Evolutionary conservation across 2,888 invertebrate genomes (phyloP), one percentile per base, ranked within the genome.

Genomic region (Smittia sp.): DNA sequence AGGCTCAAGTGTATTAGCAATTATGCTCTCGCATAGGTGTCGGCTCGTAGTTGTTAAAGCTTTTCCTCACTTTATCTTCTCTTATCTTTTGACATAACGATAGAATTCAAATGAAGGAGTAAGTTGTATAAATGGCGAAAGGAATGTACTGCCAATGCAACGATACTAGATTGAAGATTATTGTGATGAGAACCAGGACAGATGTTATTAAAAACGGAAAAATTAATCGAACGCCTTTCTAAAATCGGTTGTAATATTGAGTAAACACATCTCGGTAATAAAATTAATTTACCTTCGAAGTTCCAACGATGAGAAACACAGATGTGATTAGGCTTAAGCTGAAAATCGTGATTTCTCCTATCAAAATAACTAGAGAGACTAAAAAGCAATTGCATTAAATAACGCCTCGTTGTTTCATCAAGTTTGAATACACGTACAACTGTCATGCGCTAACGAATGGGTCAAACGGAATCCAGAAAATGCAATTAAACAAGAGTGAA

Each of bases 141-240:
- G 69, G 69, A 52, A 69, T 54, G 13, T 69, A 69, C 11, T 52
- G 69, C 52, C 52, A 69, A 27, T 52, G 27, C 1, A 69, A 15
- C 22, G 22, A 11, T 0, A 69, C 18, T 22, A 69, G 27, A 69
- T 69, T 69, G 1, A 54, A 18, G 25, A 69, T 18, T 1, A 69
- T 27, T 52, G 54, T 18, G 27, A 69, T 54, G 15, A 69, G 3
- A 18, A 69, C 54, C 1, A 69, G 32, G 18, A 52, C 4, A 15
- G 69, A 54, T 25, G 69, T 52, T 4, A 52, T 25, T 15, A 69
- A 20, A 3, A 20, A 52, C 15, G 69, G 69, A 9, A 69, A 69
- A 20, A 69, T 41, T 0, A 52, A 0, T n/a, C 25, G 41, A 41
- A 22, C 6, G 20, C 11, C 27, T 1, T 41, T 41, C 69, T 69